phyloP scores from a whole-genome alignment of 2,113 vertebrate genomes.

The Tonatia bakeri region DNA sequence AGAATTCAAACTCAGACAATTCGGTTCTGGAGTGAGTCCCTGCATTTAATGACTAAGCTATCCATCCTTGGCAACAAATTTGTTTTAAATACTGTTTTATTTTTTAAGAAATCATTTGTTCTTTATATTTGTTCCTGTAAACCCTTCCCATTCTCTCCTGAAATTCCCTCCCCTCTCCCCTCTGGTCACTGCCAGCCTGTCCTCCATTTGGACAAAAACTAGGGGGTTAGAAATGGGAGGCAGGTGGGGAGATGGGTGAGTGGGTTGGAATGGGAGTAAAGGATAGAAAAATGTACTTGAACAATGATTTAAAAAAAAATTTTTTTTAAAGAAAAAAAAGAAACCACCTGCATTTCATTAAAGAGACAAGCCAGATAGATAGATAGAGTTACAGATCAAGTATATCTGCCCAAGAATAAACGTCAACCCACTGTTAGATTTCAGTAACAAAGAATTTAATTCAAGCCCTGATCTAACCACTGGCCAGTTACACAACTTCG shows the following conservation, averaged over 20 bases:
- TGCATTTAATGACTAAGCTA: neutral
- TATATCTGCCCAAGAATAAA: neutral
- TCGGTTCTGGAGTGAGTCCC: neutral
- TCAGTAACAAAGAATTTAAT: neutral
- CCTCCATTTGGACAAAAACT: too few species aligned
- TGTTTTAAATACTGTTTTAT: neutral
- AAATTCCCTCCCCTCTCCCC: too few species aligned
- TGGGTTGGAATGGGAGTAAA: too few species aligned
- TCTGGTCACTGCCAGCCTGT: too few species aligned
- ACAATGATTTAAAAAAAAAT: too few species aligned
- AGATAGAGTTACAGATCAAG: neutral
- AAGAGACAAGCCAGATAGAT: neutral
- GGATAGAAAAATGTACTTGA: too few species aligned
- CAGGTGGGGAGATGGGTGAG: too few species aligned
- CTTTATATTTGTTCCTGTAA: too few species aligned
- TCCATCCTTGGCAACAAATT: neutral
- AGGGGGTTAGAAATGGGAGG: too few species aligned
- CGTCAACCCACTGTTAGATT: neutral
- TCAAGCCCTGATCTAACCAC: neutral
- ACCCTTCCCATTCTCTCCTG: too few species aligned
- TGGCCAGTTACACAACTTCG: neutral
- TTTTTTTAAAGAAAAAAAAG: too few species aligned
- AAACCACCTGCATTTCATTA: neutral
- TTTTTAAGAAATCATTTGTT: too few species aligned
- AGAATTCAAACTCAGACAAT: neutral